Evolutionary conservation across 1,140 invertebrate genomes (phyloP).

Genomic region (Trichogramma pretiosum): DNA sequence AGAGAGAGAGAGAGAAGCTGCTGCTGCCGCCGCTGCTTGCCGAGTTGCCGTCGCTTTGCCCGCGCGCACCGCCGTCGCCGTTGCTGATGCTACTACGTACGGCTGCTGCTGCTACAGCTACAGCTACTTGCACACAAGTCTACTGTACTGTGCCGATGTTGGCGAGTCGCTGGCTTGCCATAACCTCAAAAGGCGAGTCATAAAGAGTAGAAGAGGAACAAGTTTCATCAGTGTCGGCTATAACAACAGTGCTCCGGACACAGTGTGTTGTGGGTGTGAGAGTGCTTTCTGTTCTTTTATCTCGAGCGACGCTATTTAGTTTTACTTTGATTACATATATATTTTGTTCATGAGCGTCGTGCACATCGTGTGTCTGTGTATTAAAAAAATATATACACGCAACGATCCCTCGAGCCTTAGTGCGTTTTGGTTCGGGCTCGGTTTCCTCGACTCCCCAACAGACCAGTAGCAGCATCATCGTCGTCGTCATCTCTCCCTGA

Average conservation of each 20-base stretch:
- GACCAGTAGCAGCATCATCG: constrained; percentile 10
- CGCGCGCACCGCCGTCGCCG: constrained; percentile 26
- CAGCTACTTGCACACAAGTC: constrained; percentile 9
- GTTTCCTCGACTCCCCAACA: background rate
- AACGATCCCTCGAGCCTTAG: background rate
- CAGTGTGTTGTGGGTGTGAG: no score
- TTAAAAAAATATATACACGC: background rate
- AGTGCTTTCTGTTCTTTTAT: constrained; percentile 14
- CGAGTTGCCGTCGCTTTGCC: constrained; percentile 26
- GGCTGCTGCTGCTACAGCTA: background rate
- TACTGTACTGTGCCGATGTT: constrained; percentile 1
- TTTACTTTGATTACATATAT: constrained; percentile 16
- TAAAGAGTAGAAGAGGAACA: no score
- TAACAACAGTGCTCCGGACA: no score
- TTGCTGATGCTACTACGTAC: background rate
- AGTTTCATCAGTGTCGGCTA: no score
- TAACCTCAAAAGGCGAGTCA: background rate
- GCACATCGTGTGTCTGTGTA: background rate
- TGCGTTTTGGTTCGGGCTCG: no score
- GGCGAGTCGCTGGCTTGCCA: background rate
- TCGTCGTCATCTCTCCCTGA: background rate
- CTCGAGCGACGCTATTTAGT: constrained; percentile 24
- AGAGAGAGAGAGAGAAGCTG: constrained; percentile 6
- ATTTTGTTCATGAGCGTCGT: background rate
- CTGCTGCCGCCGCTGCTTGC: background rate